Evolutionary conservation across 2,113 vertebrate genomes (phyloP).

Genomic region (Ancistrus triradiatus): DNA sequence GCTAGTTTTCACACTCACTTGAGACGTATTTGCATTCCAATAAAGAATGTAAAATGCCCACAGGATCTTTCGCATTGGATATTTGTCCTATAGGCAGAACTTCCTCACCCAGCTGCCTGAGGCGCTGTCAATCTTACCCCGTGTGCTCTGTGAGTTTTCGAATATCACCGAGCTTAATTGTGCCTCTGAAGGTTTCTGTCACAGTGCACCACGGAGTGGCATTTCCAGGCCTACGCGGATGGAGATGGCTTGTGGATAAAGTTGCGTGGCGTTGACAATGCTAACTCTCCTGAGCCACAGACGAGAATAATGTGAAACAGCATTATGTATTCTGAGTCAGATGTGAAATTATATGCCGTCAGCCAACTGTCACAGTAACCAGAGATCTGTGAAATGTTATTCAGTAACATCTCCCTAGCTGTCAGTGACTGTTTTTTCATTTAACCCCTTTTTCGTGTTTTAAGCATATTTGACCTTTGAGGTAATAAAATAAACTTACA

Average conservation of each 20-base stretch:
- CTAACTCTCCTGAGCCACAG: conserved; percentile 6
- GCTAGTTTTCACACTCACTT: too few relatives aligned
- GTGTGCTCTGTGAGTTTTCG: conserved; percentile 46
- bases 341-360: conserved; percentile 15
- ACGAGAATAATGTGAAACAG: conserved; percentile 10
- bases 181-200: conserved; percentile 57
- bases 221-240: conserved; percentile 6
- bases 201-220: conserved; percentile 33
- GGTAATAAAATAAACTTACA: too few relatives aligned
- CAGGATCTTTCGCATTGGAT: too few relatives aligned
- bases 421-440: too few relatives aligned
- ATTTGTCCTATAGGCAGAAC: neutral
- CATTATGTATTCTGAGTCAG: conserved; percentile 19
- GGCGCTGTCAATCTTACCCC: conserved; percentile 56
- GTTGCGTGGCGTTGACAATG: neutral
- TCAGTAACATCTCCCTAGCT: too few relatives aligned
- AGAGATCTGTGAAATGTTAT: neutral
- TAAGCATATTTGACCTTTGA: too few relatives aligned
- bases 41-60: too few relatives aligned
- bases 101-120: conserved; percentile 17
- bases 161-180: conserved; percentile 52
- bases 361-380: neutral
- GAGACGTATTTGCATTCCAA: too few relatives aligned
- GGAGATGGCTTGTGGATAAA: conserved; percentile 14
- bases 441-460: too few relatives aligned